Conservation (phyloP, 2,113 vertebrate species). For the Cyprinodon brontotheroides region DNA sequence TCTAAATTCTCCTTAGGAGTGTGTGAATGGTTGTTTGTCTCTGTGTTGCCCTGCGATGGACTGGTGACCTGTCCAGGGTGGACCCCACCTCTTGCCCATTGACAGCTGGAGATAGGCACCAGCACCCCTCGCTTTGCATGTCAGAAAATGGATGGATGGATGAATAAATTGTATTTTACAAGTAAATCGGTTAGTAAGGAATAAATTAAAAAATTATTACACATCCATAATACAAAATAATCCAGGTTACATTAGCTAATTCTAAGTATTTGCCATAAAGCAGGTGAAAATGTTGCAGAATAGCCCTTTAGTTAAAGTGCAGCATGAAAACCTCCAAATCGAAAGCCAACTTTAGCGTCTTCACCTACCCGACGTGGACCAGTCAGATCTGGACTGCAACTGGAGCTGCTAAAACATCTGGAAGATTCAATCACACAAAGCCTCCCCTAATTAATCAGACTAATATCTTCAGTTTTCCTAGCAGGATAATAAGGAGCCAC, state of each 20-base stretch:
- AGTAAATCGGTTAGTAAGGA: not conserved
- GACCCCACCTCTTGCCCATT: too few species aligned
- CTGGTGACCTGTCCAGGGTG: too few species aligned
- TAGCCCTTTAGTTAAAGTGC: not conserved
- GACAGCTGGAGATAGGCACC: too few species aligned
- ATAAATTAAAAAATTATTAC: too few species aligned
- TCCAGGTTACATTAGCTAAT: not conserved
- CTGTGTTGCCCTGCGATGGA: too few species aligned
- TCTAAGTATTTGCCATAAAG: not conserved
- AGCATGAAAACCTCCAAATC: not conserved
- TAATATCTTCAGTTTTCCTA: not conserved
- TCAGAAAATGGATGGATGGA: too few species aligned
- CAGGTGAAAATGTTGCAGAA: not conserved
- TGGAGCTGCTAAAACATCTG: constrained; percentile 21
- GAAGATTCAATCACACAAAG: not conserved
- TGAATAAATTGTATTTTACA: not conserved
- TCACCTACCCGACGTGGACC: constrained; percentile 52
- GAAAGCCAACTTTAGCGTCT: constrained; percentile 28
- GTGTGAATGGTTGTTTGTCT: too few species aligned
- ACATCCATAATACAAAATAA: not conserved
- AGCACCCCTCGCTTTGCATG: too few species aligned
- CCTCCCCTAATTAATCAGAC: not conserved
- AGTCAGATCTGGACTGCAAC: constrained; percentile 64
- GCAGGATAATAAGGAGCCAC: constrained; percentile 13
- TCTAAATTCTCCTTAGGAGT: too few species aligned